Evolutionary conservation across 2,113 vertebrate species (phyloP).

Genomic region (Centrocercus urophasianus): DNA sequence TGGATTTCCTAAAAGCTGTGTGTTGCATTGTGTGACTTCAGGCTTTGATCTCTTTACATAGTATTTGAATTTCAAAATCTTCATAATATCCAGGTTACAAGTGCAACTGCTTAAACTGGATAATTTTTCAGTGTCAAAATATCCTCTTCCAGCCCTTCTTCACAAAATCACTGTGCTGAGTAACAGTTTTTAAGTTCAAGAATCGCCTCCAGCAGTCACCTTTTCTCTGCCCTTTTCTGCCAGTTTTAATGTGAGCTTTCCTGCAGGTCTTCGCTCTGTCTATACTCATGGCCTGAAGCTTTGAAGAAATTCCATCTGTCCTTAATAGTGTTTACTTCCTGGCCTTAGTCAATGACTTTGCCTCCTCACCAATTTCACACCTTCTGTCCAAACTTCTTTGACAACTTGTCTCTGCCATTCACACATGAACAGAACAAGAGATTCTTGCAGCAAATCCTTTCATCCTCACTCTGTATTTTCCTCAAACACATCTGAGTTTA

Average conservation of each 20-base stretch:
- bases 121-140: not conserved
- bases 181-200: not conserved
- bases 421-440: not conserved
- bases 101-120: not conserved
- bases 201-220: not conserved
- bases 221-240: not conserved
- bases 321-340: not conserved
- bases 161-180: not conserved
- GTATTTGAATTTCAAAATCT: not conserved
- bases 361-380: not conserved
- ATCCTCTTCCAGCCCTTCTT: not conserved
- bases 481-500: not conserved
- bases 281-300: not conserved
- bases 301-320: not conserved
- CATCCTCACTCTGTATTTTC: rapidly evolving
- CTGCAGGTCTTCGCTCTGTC: not conserved
- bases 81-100: not conserved
- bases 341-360: not conserved
- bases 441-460: not conserved
- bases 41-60: not conserved
- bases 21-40: not conserved
- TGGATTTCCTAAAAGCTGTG: not conserved
- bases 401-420: not conserved
- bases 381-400: not conserved
- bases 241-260: not conserved